Evolutionary conservation across 2,113 vertebrate genomes (phyloP).

Genomic region (Pterocles burchelli): DNA sequence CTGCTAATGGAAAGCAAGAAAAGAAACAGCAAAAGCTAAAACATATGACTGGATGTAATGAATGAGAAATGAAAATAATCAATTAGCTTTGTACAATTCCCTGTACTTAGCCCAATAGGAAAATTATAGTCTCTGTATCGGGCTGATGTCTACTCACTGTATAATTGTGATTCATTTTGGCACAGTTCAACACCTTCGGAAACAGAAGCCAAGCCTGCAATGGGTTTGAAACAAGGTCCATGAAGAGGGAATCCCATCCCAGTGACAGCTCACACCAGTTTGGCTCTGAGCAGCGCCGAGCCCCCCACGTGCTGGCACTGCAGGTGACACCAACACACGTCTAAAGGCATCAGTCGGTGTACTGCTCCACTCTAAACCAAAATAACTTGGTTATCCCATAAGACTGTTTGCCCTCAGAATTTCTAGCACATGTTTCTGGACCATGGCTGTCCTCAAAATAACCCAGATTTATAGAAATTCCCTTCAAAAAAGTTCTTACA

Average conservation of each 20-base stretch:
- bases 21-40: neutral
- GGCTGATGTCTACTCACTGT: neutral
- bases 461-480: neutral
- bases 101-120: neutral
- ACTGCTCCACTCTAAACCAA: neutral
- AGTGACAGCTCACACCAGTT: neutral
- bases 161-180: neutral
- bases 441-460: neutral
- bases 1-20: neutral
- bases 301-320: neutral
- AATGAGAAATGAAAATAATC: neutral
- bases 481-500: neutral
- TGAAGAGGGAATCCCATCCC: neutral
- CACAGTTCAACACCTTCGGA: neutral
- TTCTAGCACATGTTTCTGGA: conserved; percentile 3
- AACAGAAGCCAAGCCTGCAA: neutral
- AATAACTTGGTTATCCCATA: neutral
- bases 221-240: neutral
- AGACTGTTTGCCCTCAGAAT: conserved; percentile 1
- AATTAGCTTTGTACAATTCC: neutral
- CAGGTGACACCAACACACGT: neutral
- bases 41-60: neutral
- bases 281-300: neutral
- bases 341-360: neutral
- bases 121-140: neutral